These are phyloP conservation scores for Rhinichthys klamathensis DNA, from an alignment of 2,113 vertebrate species.

Conservation along the genomic window DNA sequence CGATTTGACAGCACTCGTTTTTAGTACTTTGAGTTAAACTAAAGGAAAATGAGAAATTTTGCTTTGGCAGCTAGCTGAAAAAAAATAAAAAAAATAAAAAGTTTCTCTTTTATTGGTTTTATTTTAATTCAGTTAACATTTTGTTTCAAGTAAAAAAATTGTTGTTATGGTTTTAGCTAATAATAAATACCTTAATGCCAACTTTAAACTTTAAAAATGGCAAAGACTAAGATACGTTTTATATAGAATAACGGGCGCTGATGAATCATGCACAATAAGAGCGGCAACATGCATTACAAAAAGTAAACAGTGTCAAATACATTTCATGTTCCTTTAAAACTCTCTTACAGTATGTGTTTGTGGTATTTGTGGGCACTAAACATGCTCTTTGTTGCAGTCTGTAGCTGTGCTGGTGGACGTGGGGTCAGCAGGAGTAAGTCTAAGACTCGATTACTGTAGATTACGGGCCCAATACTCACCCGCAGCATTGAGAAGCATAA, in stretches of 20 bases:
- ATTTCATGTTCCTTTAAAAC: background rate
- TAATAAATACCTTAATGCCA: no score
- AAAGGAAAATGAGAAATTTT: no score
- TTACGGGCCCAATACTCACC: background rate
- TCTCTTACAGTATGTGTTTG: background rate
- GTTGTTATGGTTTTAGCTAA: no score
- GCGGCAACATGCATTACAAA: background rate
- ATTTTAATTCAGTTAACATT: no score
- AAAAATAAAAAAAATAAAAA: no score
- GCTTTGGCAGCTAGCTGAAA: no score
- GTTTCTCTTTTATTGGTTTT: no score
- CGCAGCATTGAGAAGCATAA: conserved; percentile 6
- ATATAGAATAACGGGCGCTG: background rate
- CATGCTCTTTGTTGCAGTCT: background rate
- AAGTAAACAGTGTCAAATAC: background rate
- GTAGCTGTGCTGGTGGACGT: background rate
- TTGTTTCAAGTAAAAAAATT: no score
- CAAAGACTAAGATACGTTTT: no score
- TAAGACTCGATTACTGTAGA: conserved; percentile 25
- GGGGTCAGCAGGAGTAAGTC: background rate
- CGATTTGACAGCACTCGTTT: no score
- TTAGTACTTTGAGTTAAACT: no score
- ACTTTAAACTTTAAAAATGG: no score
- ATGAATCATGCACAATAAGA: background rate
- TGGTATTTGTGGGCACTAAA: background rate